A percentile compares a stretch with the other conserved stretches of the same genome.
Conservation (phyloP, 2,888 invertebrate species). For the Acanthosepion esculentum region DNA sequence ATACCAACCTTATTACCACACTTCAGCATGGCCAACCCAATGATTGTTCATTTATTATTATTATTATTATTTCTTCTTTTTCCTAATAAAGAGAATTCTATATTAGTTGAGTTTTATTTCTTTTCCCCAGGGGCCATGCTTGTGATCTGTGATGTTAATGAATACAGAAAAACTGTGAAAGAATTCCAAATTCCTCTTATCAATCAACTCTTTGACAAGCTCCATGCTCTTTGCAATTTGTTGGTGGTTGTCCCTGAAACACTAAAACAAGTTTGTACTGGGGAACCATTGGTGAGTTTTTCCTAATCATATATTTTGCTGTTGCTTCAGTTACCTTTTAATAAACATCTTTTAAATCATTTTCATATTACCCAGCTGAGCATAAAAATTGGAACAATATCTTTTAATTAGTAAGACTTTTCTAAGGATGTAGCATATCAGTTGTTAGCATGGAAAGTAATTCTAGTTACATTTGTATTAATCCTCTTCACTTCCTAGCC, state of each 20-base stretch:
- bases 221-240: constrained; percentile 96
- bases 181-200: constrained; percentile 85
- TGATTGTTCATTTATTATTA: too few relatives aligned
- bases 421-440: too few relatives aligned
- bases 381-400: too few relatives aligned
- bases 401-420: too few relatives aligned
- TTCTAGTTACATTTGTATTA: too few relatives aligned
- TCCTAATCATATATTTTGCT: neutral
- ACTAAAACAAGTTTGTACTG: constrained; percentile 93
- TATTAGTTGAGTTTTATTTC: neutral
- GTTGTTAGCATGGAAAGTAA: too few relatives aligned
- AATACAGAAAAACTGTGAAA: constrained; percentile 93
- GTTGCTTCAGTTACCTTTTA: neutral
- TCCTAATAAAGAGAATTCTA: neutral
- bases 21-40: too few relatives aligned
- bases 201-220: constrained; percentile 91
- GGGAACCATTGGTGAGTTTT: constrained; percentile 89
- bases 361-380: too few relatives aligned
- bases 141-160: constrained; percentile 97
- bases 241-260: constrained; percentile 96
- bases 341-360: too few relatives aligned
- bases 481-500: too few relatives aligned
- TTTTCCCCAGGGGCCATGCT: constrained; percentile 88
- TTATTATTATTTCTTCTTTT: neutral
- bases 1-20: too few relatives aligned